Base-by-base conservation (phyloP, 1,140 invertebrate species). In the Lepidurus packardi region DNA sequence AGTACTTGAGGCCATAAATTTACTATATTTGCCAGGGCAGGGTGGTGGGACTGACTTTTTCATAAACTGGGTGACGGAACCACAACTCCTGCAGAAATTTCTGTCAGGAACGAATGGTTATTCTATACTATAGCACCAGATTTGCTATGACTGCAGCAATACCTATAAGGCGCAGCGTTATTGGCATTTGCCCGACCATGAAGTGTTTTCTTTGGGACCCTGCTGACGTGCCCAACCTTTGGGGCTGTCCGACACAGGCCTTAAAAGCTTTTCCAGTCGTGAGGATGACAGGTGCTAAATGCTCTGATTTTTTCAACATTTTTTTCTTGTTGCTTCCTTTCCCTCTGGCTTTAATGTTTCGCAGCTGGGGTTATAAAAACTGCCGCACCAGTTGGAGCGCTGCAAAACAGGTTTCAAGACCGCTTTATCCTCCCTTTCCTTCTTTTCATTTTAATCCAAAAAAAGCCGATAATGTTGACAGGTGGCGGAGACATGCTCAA, bases 221-320 rank as follows among this genome's bases (percentile, higher is more conserved):
- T 0, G 34, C 34, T 34, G 45, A 16, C 45, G 10, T 10, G 53
- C 53, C 21, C 21, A 7, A 16, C 53, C 21, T 65, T 65, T n/a
- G 53, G 53, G 21, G 13, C 53, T 65, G 53, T 21, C 53, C 16
- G 16, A n/a, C 13, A 21, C 53, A 65, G 16, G 21, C 53, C 16
- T 65, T 65, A 65, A 65, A 65, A 65, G 53, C 53, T 16, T 65
- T 65, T 65, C 9, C 53, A 65, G 53, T 65, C 13, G 53, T 65
- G 53, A 13, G 53, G 53, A 65, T 65, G 53, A 65, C 53, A 65
- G 53, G 53, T 65, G 53, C 53, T 65, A 65, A 65, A 65, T 21
- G 53, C 13, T 16, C 53, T 65, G 21, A 65, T 65, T 65, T 21
- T 65, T 65, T 65, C 53, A 7, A 7, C n/a, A n/a, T n/a, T n/a